Conservation (phyloP, 2,888 invertebrate species). For the Lepetodrilus schrolli region DNA sequence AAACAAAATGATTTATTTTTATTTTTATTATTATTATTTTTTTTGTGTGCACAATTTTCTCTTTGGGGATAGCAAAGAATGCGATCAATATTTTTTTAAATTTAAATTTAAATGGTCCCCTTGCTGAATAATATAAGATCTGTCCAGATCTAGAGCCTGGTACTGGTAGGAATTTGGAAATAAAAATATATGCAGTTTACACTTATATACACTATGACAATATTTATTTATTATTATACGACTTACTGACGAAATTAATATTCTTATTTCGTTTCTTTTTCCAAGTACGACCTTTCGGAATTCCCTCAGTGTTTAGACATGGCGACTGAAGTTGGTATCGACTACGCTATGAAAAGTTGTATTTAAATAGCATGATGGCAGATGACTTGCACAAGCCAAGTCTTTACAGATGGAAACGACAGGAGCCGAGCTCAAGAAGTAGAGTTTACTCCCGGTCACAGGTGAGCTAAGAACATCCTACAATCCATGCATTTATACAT, state of each 20-base stretch:
- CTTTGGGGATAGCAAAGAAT: too few relatives aligned
- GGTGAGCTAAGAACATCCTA: conserved; percentile 36
- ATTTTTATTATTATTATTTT: too few relatives aligned
- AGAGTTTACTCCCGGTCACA: conserved; percentile 61
- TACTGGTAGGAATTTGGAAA: too few relatives aligned
- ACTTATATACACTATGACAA: not conserved
- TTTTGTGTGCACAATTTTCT: too few relatives aligned
- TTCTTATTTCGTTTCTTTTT: not conserved
- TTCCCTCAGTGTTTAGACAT: conserved; percentile 29
- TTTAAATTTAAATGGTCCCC: too few relatives aligned
- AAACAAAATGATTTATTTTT: too few relatives aligned
- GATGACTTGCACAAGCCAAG: conserved; percentile 51
- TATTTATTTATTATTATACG: not conserved
- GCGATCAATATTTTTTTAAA: too few relatives aligned
- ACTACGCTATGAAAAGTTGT: too few relatives aligned
- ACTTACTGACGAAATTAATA: not conserved
- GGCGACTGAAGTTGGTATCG: too few relatives aligned
- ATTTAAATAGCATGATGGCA: too few relatives aligned
- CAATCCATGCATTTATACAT: not conserved
- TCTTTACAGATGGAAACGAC: conserved; percentile 62
- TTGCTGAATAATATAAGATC: too few relatives aligned
- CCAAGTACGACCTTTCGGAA: not conserved
- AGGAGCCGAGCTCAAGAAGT: conserved; percentile 46
- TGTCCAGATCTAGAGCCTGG: not conserved
- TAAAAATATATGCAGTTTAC: not conserved